Evolutionary conservation across 2,888 invertebrate species (phyloP), one percentile per base, ranked within the genome.

Genomic region (Chesias legatella): DNA sequence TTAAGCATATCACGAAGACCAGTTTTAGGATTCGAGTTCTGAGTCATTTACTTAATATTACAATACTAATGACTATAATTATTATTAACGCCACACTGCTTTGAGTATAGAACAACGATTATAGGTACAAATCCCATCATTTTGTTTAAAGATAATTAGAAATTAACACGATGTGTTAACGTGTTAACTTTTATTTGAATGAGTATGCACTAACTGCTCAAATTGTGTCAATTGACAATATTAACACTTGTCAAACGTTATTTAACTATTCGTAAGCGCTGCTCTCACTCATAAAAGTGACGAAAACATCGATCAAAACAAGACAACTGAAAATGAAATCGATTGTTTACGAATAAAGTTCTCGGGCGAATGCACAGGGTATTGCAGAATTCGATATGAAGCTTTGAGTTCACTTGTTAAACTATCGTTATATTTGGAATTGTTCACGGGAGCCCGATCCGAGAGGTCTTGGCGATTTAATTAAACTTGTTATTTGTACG

Each of bases 401-500:
- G 74, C 77, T 74, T 73, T 67, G 78, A 79, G 74, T 84, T 81
- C 76, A 78, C 79, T 79, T 76, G 79, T 80, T 80, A 76, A 82
- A 82, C 81, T 84, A 82, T 79, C 75, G 79, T 73, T 78, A 70
- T 74, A 74, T 76, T 73, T 69, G 73, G 69, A 70, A 81, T 82
- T 78, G 80, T 79, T 81, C 64, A 58, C 62, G 65, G 59, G 57
- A 58, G 60, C 57, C 57, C 44, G 58, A 60, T 62, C 58, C 48
- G 48, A 56, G 55, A 73, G 40, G 64, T 79, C 79, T 79, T 81
- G 73, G 73, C 81, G 70, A 85, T 88, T 88, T 86, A 88, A 86
- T 88, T 88, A 88, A 88, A 86, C 78, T 79, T 83, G 83, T 79
- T 85, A 84, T 81, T 85, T 84, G 80, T 79, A 77, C 75, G 77